A percentile compares a stretch with the other conserved stretches of the same genome.
Conservation (phyloP, 2,888 invertebrate species). For the Hydriomena furcata region DNA sequence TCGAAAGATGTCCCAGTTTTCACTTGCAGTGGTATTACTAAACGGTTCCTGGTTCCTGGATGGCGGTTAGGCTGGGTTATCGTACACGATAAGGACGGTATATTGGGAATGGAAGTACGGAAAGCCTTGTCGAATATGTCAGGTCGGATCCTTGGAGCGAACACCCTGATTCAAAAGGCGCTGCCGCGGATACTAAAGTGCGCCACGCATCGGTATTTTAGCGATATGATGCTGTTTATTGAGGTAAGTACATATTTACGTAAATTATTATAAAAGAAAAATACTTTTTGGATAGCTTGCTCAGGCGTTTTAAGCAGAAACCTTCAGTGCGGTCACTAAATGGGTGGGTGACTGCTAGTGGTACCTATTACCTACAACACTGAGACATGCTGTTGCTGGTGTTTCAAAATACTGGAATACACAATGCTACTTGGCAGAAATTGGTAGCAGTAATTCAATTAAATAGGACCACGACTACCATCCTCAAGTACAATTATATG, state of each 20-base stretch:
- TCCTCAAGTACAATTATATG: no score
- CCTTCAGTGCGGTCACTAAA: no score
- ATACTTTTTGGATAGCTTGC: no score
- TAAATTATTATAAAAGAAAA: no score
- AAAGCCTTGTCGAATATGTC: slow-evolving; percentile 86
- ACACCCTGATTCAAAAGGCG: slow-evolving; percentile 95
- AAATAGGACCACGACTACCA: no score
- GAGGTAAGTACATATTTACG: slow-evolving; percentile 57
- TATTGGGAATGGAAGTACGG: slow-evolving; percentile 82
- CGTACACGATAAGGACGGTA: slow-evolving; percentile 92
- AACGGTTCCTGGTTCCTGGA: slow-evolving; percentile 97
- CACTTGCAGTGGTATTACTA: slow-evolving; percentile 97
- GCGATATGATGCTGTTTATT: slow-evolving; percentile 85
- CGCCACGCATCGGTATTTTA: slow-evolving; percentile 94
- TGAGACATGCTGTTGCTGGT: no score
- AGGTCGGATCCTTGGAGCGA: slow-evolving; percentile 95
- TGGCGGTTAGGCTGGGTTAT: slow-evolving; percentile 99
- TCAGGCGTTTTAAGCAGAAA: no score
- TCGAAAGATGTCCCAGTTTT: slow-evolving; percentile 95
- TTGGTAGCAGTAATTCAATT: no score
- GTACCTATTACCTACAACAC: no score
- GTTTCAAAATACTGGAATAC: no score
- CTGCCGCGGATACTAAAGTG: slow-evolving; percentile 92
- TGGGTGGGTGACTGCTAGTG: no score
- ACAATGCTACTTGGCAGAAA: no score